A percentile compares a stretch with the other conserved stretches of the same genome.
Evolutionary conservation across 2,888 invertebrate genomes (phyloP).

Genomic region (Hedya salicella): DNA sequence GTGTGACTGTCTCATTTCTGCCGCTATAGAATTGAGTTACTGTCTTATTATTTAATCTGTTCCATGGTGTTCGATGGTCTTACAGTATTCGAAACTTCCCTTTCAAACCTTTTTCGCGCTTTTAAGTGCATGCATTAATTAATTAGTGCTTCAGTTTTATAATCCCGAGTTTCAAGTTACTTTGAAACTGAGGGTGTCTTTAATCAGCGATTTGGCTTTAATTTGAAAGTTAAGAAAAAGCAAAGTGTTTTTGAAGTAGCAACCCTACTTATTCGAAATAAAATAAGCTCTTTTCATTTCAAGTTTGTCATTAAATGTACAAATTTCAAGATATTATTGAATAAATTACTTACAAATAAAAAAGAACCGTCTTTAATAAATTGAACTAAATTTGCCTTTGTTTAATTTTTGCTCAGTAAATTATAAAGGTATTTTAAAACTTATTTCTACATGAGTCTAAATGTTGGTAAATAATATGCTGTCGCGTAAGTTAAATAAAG

Average conservation of each 20-base stretch:
- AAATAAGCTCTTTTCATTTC: not conserved
- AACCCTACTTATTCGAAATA: not conserved
- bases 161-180: conserved; percentile 60
- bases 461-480: too few relatives aligned
- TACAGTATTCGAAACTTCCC: conserved; percentile 65
- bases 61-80: conserved; percentile 63
- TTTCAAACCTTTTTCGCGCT: conserved; percentile 71
- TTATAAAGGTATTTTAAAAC: too few relatives aligned
- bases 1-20: too few relatives aligned
- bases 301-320: not conserved
- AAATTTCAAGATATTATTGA: too few relatives aligned
- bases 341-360: too few relatives aligned
- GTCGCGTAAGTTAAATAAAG: too few relatives aligned
- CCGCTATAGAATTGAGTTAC: too few relatives aligned
- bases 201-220: conserved; percentile 49
- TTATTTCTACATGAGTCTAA: too few relatives aligned
- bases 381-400: too few relatives aligned
- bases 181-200: conserved; percentile 53
- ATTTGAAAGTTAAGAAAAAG: conserved; percentile 43
- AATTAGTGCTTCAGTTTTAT: conserved; percentile 66
- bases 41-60: too few relatives aligned
- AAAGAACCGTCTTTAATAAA: too few relatives aligned
- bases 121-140: conserved; percentile 76
- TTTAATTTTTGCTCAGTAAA: too few relatives aligned
- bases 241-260: conserved; percentile 36